Evolutionary conservation across 1,140 invertebrate species (phyloP).

Genomic region (Leptinotarsa texana): DNA sequence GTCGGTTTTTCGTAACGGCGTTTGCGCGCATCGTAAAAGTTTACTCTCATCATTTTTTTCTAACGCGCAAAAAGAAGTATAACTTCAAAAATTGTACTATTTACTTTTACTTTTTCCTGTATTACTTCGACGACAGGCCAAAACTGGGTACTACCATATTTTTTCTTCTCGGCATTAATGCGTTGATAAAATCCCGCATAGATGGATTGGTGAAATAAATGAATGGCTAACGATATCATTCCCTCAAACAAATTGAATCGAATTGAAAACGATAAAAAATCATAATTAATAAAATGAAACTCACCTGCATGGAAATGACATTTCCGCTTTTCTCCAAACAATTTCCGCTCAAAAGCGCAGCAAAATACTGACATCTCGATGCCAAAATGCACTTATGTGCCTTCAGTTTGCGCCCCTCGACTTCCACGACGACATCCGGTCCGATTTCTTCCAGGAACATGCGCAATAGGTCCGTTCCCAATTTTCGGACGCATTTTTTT

Average conservation of each 20-base stretch:
- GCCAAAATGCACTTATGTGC: constrained; percentile 89
- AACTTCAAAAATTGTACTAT: too few relatives aligned
- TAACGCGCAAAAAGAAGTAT: too few relatives aligned
- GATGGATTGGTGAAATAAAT: too few relatives aligned
- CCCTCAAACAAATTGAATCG: too few relatives aligned
- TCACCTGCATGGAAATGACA: constrained; percentile 66
- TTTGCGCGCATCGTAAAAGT: too few relatives aligned
- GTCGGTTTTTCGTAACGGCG: too few relatives aligned
- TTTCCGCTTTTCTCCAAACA: constrained; percentile 80
- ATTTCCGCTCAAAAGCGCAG: constrained; percentile 82
- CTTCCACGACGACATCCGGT: constrained; percentile 77
- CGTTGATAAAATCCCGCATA: background rate
- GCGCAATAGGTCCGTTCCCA: constrained; percentile 83
- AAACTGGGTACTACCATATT: background rate
- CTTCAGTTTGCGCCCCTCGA: constrained; percentile 75
- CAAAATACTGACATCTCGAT: constrained; percentile 89
- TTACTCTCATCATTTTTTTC: too few relatives aligned
- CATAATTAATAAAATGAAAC: constrained; percentile 7
- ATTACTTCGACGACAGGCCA: background rate
- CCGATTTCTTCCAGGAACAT: constrained; percentile 89
- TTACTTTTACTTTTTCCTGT: too few relatives aligned
- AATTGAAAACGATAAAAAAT: too few relatives aligned
- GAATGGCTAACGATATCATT: too few relatives aligned
- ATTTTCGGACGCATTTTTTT: constrained; percentile 58
- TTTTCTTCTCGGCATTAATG: background rate